Percentiles rank a stretch among this genome's conserved stretches.
phyloP scores from a whole-genome alignment of 2,888 invertebrate genomes.

The Lasioglossum figueresi region DNA sequence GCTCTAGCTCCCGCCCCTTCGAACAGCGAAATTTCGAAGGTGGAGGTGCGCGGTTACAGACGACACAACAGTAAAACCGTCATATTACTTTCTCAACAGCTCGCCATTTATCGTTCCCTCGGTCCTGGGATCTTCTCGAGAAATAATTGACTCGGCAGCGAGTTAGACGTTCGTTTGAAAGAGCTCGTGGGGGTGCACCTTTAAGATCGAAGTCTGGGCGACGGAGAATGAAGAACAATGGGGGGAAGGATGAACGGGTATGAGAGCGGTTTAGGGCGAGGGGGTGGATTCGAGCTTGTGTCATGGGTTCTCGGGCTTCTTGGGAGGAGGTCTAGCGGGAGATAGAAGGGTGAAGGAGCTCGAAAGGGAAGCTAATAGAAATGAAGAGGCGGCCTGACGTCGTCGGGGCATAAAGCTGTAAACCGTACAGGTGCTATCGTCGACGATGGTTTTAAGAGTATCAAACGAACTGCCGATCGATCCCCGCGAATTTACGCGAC shows the following conservation, averaged over 20 bases:
- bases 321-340: constrained; percentile 49
- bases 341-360: constrained; percentile 66
- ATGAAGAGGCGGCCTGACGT: constrained; percentile 78
- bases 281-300: constrained; percentile 58
- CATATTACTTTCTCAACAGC: background rate
- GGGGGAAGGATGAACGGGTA: constrained; percentile 60
- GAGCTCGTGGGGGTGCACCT: constrained; percentile 68
- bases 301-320: constrained; percentile 64
- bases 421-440: constrained; percentile 66
- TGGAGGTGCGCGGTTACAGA: background rate
- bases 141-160: constrained; percentile 54
- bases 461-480: constrained; percentile 18
- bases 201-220: constrained; percentile 71
- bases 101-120: constrained; percentile 48
- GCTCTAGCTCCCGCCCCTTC: background rate
- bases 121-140: constrained; percentile 15
- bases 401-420: constrained; percentile 72
- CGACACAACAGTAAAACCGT: background rate
- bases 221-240: constrained; percentile 74
- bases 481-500: background rate
- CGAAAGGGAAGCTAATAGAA: constrained; percentile 77
- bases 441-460: constrained; percentile 38
- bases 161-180: constrained; percentile 42
- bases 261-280: constrained; percentile 61
- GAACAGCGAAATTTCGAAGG: background rate